Evolutionary conservation across 2,888 invertebrate genomes (phyloP).

Genomic region (Drosophila helvetica): DNA sequence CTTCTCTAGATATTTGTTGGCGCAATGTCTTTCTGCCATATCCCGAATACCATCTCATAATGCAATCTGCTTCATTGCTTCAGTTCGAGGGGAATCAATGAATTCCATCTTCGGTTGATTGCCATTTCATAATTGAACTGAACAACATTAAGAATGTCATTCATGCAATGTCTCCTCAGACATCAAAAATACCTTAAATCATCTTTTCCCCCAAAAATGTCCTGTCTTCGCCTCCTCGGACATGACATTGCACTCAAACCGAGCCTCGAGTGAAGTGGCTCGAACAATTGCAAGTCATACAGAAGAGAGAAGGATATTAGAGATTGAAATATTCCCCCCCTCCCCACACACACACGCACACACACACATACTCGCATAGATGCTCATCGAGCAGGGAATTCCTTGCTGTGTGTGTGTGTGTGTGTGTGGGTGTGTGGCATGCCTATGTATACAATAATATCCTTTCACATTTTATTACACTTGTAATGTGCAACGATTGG

Average conservation of each 20-base stretch:
- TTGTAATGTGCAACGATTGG: conserved; percentile 75
- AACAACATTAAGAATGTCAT: conserved; percentile 9
- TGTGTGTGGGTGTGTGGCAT: conserved; percentile 6
- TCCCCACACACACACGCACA: not conserved
- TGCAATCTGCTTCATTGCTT: not conserved
- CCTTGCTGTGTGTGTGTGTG: not conserved
- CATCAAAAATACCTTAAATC: not conserved
- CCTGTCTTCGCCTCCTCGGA: conserved; percentile 22
- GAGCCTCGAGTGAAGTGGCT: conserved; percentile 7
- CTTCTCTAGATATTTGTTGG: no score
- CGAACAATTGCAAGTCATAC: conserved; percentile 40
- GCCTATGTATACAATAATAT: conserved; percentile 65
- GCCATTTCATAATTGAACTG: conserved; percentile 27
- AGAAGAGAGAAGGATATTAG: conserved; percentile 3
- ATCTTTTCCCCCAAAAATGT: conserved; percentile 2
- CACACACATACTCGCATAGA: no score
- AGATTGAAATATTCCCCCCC: conserved; percentile 10
- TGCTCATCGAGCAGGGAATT: not conserved
- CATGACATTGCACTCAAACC: conserved; percentile 43
- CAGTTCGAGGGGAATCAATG: conserved; percentile 1
- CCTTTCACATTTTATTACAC: conserved; percentile 78
- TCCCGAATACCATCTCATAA: not conserved
- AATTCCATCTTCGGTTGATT: not conserved
- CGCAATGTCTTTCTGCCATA: not conserved
- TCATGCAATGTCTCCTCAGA: conserved; percentile 11